Evolutionary conservation across 2,113 vertebrate genomes (phyloP).

Genomic region (Corvus cornix): DNA sequence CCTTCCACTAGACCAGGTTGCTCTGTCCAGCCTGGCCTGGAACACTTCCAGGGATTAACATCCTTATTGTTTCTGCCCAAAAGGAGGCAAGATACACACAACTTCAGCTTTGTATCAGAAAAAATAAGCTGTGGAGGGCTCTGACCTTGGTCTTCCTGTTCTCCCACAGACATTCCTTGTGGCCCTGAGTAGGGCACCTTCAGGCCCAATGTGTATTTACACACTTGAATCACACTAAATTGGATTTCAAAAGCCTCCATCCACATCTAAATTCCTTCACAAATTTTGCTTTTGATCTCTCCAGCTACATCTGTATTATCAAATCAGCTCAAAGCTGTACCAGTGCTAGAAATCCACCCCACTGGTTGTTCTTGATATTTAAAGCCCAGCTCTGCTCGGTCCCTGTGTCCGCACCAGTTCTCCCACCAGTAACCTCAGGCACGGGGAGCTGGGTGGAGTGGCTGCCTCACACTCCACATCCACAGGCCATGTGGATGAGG

Average conservation of each 20-base stretch:
- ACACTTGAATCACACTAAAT: neutral
- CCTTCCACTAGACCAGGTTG: neutral
- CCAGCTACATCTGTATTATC: neutral
- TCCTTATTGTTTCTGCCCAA: neutral
- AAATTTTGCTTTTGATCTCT: neutral
- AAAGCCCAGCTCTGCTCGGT: rapidly evolving
- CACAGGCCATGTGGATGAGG: rapidly evolving
- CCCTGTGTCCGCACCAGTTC: neutral
- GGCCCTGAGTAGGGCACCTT: neutral
- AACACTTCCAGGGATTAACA: neutral
- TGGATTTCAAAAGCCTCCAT: neutral
- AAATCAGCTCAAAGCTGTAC: neutral
- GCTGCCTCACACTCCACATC: neutral
- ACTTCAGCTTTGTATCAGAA: neutral
- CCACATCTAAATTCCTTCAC: neutral
- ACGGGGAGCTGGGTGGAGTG: neutral
- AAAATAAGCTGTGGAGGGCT: neutral
- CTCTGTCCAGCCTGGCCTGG: neutral
- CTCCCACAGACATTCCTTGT: neutral
- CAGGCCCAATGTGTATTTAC: neutral
- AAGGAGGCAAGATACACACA: neutral
- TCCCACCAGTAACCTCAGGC: neutral
- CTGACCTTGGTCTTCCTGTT: neutral
- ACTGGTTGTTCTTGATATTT: neutral
- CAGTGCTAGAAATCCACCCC: neutral